Base-by-base conservation (phyloP, 2,797 vertebrate species). In the Spinus olivaceus region DNA sequence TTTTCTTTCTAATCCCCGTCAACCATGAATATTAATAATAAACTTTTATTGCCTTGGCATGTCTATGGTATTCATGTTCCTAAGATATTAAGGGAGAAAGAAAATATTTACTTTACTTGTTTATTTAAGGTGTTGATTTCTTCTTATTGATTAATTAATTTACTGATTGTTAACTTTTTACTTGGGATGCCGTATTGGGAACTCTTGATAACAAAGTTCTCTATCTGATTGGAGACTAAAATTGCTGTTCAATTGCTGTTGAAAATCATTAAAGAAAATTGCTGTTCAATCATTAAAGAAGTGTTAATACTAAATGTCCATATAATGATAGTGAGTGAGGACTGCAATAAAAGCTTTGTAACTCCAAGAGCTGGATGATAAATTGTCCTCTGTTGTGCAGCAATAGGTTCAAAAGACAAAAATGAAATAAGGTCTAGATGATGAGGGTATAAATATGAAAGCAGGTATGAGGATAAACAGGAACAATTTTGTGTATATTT, bases 1-100 rank as follows among this genome's bases (percentile, higher is more conserved):
- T 79, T 92, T 88, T 84, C 70, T 70, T 88, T 74, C 47, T 88
- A 90, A 81, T 86, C 25, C 50, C 17, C 37, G 78, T 96, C 69
- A 84, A 63, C 35, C 5, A 44, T 23, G 10, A 54, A 54, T 86
- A 88, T 90, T 86, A 96, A 84, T 79, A 79, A 84, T 66, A 76
- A 92, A 72, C 32, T 76, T 81, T 88, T 92, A 88, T 92, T 92
- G 44, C 24, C n/a, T 53, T 90, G 51, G 10, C 72, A 59, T 65
- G 39, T 12, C 23, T 53, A 32, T 54, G 24, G n/a, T 83, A 84
- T 71, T 93, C 35, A 47, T 35, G 15, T 47, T 5, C 22, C 8
- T 86, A 71, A 74, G 49, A 86, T 15, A 46, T 39, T 71, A 81
- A 80, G 18, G 4, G 8, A 89, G 49, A 78, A 67, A 83, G 24